These are phyloP conservation scores for Pygoscelis adeliae DNA, from an alignment of 2,113 vertebrate species.

Conservation along the genomic window DNA sequence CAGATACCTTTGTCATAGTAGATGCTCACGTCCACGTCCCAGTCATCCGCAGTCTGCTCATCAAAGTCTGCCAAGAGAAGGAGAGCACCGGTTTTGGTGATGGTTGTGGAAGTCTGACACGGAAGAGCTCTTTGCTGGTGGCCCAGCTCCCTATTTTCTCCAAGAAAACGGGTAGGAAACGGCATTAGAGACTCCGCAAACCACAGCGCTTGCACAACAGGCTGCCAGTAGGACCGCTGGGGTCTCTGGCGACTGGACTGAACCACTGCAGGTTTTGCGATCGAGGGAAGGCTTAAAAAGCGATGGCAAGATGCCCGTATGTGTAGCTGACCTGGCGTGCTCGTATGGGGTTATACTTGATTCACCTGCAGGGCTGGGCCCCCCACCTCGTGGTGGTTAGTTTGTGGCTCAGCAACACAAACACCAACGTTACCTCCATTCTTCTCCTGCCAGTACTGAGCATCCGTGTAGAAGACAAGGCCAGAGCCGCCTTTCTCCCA, in stretches of 20 bases:
- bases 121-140: not conserved
- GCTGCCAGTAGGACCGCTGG: not conserved
- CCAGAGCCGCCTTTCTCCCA: slow-evolving; percentile 98
- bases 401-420: not conserved
- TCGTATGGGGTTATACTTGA: accelerated
- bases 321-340: not conserved
- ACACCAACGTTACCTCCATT: slow-evolving; percentile 81
- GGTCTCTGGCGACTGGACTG: not conserved
- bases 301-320: accelerated
- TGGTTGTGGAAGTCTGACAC: not conserved
- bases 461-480: slow-evolving; percentile 95
- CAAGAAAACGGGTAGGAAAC: not conserved
- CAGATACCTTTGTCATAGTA: slow-evolving; percentile 94
- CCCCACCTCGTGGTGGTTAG: accelerated
- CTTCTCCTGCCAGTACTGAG: slow-evolving; percentile 93
- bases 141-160: not conserved
- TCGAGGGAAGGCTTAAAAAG: not conserved
- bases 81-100: not conserved
- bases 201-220: not conserved
- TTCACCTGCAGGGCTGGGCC: not conserved
- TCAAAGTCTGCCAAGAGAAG: slow-evolving; percentile 88
- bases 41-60: slow-evolving; percentile 94
- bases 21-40: slow-evolving; percentile 97
- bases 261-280: not conserved
- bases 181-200: not conserved